phyloP scores from a whole-genome alignment of 1,140 invertebrate species.

The Heliconius himera region DNA sequence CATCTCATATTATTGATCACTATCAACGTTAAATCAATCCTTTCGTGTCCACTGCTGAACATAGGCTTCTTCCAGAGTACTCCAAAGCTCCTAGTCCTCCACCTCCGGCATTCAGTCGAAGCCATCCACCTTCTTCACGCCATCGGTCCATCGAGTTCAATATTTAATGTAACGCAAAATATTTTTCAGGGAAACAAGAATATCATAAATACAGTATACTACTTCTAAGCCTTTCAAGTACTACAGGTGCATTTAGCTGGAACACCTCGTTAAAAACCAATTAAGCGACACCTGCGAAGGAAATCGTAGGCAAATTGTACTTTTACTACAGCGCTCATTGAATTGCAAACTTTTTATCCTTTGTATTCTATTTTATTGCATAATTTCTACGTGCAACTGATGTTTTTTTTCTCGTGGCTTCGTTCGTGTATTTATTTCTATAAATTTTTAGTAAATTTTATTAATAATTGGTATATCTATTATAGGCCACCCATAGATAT shows the following conservation, averaged over 20 bases:
- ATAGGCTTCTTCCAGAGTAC: too few species aligned
- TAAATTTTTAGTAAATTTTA: not conserved
- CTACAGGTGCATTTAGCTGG: constrained; percentile 24
- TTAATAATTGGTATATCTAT: not conserved
- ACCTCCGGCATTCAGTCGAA: too few species aligned
- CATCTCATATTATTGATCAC: too few species aligned
- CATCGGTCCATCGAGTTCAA: not conserved
- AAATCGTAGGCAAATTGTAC: constrained; percentile 31
- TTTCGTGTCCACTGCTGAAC: too few species aligned
- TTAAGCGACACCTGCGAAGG: constrained; percentile 35
- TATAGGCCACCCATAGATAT: too few species aligned
- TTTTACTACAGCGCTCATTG: constrained; percentile 17
- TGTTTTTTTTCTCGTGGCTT: not conserved
- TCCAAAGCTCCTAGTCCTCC: too few species aligned
- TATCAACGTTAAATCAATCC: too few species aligned
- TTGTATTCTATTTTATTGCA: constrained; percentile 1
- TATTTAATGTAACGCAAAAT: not conserved
- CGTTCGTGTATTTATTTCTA: not conserved
- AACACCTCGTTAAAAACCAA: constrained; percentile 39
- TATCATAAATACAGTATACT: not conserved
- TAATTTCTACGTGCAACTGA: not conserved
- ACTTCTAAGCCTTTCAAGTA: constrained; percentile 27
- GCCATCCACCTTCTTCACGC: too few species aligned
- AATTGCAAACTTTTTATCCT: constrained; percentile 7
- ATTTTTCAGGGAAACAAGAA: not conserved